Evolutionary conservation across 2,113 vertebrate genomes (phyloP).

Genomic region (Bungarus multicinctus): DNA sequence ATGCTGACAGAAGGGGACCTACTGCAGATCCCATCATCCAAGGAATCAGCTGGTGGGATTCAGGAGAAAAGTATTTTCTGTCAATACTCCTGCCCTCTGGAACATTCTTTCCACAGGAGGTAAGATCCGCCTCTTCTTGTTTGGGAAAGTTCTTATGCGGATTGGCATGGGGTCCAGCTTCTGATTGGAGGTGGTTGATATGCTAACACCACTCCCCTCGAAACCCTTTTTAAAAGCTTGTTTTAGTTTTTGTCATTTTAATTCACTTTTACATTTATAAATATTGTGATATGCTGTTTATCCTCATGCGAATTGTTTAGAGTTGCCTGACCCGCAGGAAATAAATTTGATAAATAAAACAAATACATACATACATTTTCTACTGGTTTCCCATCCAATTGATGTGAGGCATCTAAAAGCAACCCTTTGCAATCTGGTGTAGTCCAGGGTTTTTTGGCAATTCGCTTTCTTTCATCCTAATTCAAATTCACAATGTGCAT

Average conservation of each 20-base stretch:
- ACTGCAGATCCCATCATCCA: background rate
- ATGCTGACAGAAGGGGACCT: background rate
- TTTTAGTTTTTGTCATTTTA: background rate
- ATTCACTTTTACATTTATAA: background rate
- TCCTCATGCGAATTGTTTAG: background rate
- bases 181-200: background rate
- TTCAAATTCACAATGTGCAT: background rate
- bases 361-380: background rate
- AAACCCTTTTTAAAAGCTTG: background rate
- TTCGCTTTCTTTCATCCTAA: background rate
- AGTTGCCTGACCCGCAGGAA: background rate
- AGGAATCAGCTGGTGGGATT: background rate
- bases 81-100: background rate
- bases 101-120: background rate
- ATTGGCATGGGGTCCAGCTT: background rate
- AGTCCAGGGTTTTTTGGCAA: background rate
- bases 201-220: background rate
- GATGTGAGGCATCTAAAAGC: background rate
- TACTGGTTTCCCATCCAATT: background rate
- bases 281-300: background rate
- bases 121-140: background rate
- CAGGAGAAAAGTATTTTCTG: background rate
- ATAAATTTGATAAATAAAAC: background rate
- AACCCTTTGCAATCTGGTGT: background rate
- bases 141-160: too few species aligned